Evolutionary conservation across 2,888 invertebrate genomes (phyloP).

Genomic region (Apamea monoglypha): DNA sequence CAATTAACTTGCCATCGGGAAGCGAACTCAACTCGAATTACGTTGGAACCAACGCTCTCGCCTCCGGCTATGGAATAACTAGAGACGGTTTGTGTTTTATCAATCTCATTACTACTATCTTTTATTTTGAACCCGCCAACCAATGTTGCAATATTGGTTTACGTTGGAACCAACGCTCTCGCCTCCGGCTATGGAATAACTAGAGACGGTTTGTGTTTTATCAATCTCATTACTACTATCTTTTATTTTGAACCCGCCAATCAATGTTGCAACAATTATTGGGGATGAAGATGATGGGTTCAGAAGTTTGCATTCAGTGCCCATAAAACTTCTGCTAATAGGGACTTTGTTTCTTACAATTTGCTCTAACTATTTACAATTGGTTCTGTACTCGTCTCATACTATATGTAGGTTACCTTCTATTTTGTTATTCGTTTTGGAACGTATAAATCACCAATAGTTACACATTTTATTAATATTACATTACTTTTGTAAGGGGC

Average conservation of each 20-base stretch:
- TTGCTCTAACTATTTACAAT: background rate
- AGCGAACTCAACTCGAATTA: conserved; percentile 71
- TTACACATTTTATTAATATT: too few relatives aligned
- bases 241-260: conserved; percentile 35
- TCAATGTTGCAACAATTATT: too few relatives aligned
- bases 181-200: conserved; percentile 77
- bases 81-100: conserved; percentile 69
- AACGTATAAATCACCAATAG: too few relatives aligned
- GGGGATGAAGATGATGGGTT: too few relatives aligned
- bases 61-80: conserved; percentile 76
- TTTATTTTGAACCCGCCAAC: conserved; percentile 38
- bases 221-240: conserved; percentile 28
- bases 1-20: conserved; percentile 72
- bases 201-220: conserved; percentile 69
- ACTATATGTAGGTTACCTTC: background rate
- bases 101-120: conserved; percentile 25
- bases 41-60: conserved; percentile 66
- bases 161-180: conserved; percentile 64
- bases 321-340: background rate
- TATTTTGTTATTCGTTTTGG: background rate
- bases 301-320: conserved; percentile 7
- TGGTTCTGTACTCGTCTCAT: background rate
- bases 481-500: too few relatives aligned
- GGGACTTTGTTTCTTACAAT: background rate
- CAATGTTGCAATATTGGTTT: conserved; percentile 55